Evolutionary conservation across 2,113 vertebrate genomes (phyloP), one percentile per base, ranked within the genome.

Genomic region (Puffinus mauretanicus): DNA sequence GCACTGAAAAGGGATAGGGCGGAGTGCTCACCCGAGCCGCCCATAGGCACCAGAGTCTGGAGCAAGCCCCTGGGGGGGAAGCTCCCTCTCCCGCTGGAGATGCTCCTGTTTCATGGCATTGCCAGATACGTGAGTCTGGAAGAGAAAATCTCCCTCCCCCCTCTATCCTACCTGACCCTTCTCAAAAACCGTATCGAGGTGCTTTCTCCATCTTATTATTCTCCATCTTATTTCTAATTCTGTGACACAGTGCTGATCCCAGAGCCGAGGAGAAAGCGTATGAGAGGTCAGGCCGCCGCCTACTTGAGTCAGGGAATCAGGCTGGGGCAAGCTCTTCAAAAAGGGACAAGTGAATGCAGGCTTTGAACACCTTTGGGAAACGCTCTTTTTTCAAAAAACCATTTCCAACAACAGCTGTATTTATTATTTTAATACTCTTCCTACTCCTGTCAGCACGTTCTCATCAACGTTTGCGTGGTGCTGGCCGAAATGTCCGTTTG

Each of bases 41-140:
- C 57, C 40, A 9, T 3, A 2, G 44, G 29, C 55, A 36, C 24
- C 7, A 29, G 19, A 13, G 79, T 46, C 67, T 6, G 72, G 32
- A 18, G 49, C 30, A 2, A 49, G 36, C 15, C 40, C 54, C 6
- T 5, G 24, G 9, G 2, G 16, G 7, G 22, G 16, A 32, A 70
- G 42, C 7, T 70, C 65, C 18, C 26, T 75, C 38, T 64, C 34
- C 7, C 1, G 0, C 38, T 1, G 13, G 51, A 58, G 51, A 13
- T 51, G 57, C 26, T 69, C 46, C 67, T 18, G 38, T 25, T 54
- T 64, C 5, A 0, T 7, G 49, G 29, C 30, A 11, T 10, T 62
- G 57, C 20, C 70, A 38, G 21, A 5, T 8, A 19, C 1, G 0
- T 0, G 5, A 27, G 3, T 24, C 54, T 12, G 6, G 19, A 22